Percentiles rank a stretch among this genome's conserved stretches.
Conservation (phyloP, 2,888 invertebrate genomes). For the Punctoribates punctum region DNA sequence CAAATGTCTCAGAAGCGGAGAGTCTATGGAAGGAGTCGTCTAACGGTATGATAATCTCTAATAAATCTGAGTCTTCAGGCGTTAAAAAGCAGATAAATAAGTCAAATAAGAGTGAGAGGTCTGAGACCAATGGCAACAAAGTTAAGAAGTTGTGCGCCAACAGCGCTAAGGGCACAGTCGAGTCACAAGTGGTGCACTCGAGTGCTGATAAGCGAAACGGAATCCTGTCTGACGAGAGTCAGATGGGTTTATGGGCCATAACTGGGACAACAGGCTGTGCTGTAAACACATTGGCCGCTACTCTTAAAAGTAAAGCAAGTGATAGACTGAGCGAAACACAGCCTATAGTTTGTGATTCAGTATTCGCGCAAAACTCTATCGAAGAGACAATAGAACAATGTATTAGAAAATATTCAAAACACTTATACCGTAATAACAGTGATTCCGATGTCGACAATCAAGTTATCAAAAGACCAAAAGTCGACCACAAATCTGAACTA, state of each 20-base stretch:
- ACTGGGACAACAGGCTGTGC: conserved; percentile 2
- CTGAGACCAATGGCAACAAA: background rate
- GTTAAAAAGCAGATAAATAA: background rate
- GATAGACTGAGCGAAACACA: conserved; percentile 29
- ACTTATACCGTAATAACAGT: background rate
- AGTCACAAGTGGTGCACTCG: conserved; percentile 30
- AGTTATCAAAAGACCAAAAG: background rate
- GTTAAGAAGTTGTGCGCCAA: background rate
- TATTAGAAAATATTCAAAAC: conserved; percentile 44
- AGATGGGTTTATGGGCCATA: conserved; percentile 1
- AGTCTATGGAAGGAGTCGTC: background rate
- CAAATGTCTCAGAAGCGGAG: background rate
- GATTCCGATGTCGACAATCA: background rate
- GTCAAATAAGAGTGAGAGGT: background rate
- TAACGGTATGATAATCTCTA: background rate
- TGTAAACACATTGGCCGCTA: background rate
- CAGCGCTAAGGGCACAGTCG: conserved; percentile 2
- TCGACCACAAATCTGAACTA: background rate
- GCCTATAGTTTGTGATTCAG: conserved; percentile 14
- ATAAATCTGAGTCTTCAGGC: background rate
- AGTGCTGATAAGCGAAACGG: conserved; percentile 8
- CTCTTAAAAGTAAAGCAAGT: conserved; percentile 6
- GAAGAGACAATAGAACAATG: conserved; percentile 48
- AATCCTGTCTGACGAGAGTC: conserved; percentile 1
- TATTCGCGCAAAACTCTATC: conserved; percentile 43